A percentile compares a stretch with the other conserved stretches of the same genome.
Evolutionary conservation across 2,113 vertebrate genomes (phyloP).

Genomic region (Tiliqua scincoides): DNA sequence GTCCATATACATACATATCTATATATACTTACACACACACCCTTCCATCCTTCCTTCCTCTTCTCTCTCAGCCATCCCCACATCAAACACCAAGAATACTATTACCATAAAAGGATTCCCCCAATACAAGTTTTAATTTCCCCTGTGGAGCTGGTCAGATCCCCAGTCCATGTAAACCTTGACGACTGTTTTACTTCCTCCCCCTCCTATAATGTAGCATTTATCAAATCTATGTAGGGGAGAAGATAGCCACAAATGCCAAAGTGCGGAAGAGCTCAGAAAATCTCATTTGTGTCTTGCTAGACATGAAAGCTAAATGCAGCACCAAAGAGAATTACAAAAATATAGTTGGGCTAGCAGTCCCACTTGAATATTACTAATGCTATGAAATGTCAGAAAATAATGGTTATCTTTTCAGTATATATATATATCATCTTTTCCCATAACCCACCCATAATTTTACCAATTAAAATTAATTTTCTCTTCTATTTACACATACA

Average conservation of each 20-base stretch:
- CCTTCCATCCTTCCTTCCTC: not conserved
- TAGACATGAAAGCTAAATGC: conserved; percentile 70
- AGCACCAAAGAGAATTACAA: conserved; percentile 79
- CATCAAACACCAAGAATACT: not conserved
- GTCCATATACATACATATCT: not conserved
- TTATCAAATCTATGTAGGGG: rapidly evolving
- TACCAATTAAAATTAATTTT: conserved; percentile 43
- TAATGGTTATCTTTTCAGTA: conserved; percentile 60
- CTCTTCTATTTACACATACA: not conserved
- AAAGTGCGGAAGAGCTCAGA: conserved; percentile 40
- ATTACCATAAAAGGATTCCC: conserved; percentile 27
- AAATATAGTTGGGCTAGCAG: conserved; percentile 70
- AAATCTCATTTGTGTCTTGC: conserved; percentile 42
- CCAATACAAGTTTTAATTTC: not conserved
- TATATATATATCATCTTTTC: conserved; percentile 9
- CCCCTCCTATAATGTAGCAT: conserved; percentile 1
- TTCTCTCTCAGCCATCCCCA: not conserved
- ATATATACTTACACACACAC: not conserved
- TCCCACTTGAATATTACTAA: conserved; percentile 58
- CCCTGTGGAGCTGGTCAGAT: conserved; percentile 19
- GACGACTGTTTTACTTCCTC: not conserved
- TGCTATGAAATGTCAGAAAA: conserved; percentile 78
- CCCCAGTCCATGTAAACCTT: conserved; percentile 31
- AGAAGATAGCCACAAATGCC: not conserved
- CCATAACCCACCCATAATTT: conserved; percentile 3